phyloP scores from a whole-genome alignment of 2,888 invertebrate genomes.

The Sicus ferrugineus region DNA sequence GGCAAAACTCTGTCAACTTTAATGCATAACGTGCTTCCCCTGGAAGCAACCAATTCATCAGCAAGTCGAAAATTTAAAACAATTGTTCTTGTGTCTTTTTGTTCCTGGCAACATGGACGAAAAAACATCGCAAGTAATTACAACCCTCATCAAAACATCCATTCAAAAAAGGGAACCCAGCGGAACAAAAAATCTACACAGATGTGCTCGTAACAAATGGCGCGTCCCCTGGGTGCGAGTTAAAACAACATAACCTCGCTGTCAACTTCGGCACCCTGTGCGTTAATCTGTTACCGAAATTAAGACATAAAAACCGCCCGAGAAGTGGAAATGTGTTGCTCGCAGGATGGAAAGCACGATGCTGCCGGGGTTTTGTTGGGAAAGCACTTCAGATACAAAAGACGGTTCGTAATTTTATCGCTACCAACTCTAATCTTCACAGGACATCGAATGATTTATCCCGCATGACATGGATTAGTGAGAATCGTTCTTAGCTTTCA shows the following conservation, averaged over 20 bases:
- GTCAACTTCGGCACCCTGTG: conserved; percentile 17
- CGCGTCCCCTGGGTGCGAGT: conserved; percentile 23
- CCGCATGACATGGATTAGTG: too few relatives aligned
- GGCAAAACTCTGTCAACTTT: too few relatives aligned
- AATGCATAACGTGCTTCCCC: background rate
- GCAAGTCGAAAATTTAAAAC: background rate
- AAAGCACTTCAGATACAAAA: too few relatives aligned
- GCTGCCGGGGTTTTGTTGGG: too few relatives aligned
- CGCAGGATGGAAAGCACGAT: too few relatives aligned
- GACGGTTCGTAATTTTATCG: too few relatives aligned
- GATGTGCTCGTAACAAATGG: conserved; percentile 28
- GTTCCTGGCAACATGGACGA: background rate
- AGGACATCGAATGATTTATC: too few relatives aligned
- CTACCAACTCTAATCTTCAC: too few relatives aligned
- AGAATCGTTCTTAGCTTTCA: too few relatives aligned
- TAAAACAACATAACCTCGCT: conserved; percentile 24
- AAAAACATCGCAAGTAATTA: background rate
- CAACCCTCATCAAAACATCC: conserved; percentile 27
- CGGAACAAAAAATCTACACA: conserved; percentile 24
- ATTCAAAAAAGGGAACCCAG: background rate
- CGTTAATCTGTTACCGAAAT: conserved; percentile 29
- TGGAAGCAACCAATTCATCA: background rate
- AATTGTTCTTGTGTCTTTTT: background rate
- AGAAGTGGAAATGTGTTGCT: too few relatives aligned
- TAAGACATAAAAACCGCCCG: conserved; percentile 26